Base-by-base conservation (phyloP, 30 jellyfish, hydroid and myxozoan genomes). In the Hydractinia symbiolongicarpus region DNA sequence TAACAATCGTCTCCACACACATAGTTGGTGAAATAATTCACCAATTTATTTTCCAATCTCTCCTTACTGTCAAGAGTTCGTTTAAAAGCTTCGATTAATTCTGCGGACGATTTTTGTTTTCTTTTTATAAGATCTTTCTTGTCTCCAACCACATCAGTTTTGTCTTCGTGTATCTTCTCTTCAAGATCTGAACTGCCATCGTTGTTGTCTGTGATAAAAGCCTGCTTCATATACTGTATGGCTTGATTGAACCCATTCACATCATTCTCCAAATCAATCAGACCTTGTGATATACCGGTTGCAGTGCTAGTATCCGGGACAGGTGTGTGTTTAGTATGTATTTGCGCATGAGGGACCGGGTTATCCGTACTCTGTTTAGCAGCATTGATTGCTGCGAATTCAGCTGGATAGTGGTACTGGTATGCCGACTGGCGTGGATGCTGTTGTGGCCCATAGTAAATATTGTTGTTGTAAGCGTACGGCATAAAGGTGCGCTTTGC, bases 1-100 rank as follows among this genome's bases (percentile, higher is more conserved):
- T 73, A 83, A 57, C 90, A 83, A 69, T 83, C 90, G 66, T 73
- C 78, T 14, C 90, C 90, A 52, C 90, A 83, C 51, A 83, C 88
- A 64, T 67, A 83, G 69, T 83, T 67, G 14, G 90, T 83, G 49
- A 83, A 83, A 55, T 83, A 83, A 19, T 74, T 83, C 14, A 83
- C 90, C 82, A 83, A 53, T 50, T 67, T 75, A 14, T 73, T 55
- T 64, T 83, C 90, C 71, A 83, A 52, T 15, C 66, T 57, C 50
- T 74, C 73, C 50, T 83, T 62, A 66, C 87, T 79, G 50, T 61
- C 83, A 61, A 79, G 40, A 5, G 87, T 66, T 30, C 82, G 73
- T 79, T 79, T 79, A 60, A 30, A 79, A 6, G 83, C 87, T 10
- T 62, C 83, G 10, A 61, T 7, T 19, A 61, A 66, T 51, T 62